Evolutionary conservation across 2,888 invertebrate genomes (phyloP).

Genomic region (Cactoblastis cactorum): DNA sequence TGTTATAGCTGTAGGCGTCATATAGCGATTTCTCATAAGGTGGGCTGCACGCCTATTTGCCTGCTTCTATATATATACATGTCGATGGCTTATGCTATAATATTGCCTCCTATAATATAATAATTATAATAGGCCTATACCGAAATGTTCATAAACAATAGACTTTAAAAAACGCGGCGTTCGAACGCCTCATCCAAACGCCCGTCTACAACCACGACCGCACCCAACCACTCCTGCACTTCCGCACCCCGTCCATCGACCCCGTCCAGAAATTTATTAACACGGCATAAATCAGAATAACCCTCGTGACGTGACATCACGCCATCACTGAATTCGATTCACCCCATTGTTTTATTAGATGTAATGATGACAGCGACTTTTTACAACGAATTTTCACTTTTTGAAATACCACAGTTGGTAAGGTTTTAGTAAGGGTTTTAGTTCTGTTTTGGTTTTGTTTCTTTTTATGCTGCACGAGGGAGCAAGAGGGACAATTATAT

Average conservation of each 20-base stretch:
- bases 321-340: constrained; percentile 38
- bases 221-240: constrained; percentile 30
- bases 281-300: constrained; percentile 49
- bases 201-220: constrained; percentile 23
- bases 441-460: too few species aligned
- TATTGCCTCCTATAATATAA: too few species aligned
- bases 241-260: constrained; percentile 30
- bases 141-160: too few species aligned
- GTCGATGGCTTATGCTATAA: too few species aligned
- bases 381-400: neutral
- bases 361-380: constrained; percentile 10
- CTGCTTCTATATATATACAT: too few species aligned
- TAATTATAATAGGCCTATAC: too few species aligned
- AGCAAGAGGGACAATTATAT: too few species aligned
- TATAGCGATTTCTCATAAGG: too few species aligned
- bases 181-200: too few species aligned
- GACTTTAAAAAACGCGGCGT: constrained; percentile 12
- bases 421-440: neutral
- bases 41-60: too few species aligned
- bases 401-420: neutral
- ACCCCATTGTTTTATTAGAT: constrained; percentile 39
- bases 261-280: constrained; percentile 49
- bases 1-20: too few species aligned
- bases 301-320: constrained; percentile 31
- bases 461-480: too few species aligned